These are phyloP conservation scores for Acronicta leporina DNA, from an alignment of 2,888 invertebrate genomes.

Conservation along the genomic window DNA sequence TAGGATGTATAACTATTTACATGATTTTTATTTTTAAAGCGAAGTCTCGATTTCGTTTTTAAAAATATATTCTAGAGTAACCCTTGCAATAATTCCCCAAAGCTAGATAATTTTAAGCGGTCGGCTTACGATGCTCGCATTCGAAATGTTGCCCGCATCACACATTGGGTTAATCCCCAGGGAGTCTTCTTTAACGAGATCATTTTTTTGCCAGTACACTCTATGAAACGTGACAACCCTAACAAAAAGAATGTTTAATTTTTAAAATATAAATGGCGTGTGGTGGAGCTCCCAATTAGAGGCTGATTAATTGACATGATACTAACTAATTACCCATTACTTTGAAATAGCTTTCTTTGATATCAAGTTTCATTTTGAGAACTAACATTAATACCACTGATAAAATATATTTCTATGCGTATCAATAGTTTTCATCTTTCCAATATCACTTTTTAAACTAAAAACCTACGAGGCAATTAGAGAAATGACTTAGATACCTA, in stretches of 20 bases:
- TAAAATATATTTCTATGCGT: no score
- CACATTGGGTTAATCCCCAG: conserved; percentile 54
- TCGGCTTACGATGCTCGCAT: conserved; percentile 49
- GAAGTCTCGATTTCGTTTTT: conserved; percentile 17
- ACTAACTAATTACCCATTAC: background rate
- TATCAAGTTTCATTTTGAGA: background rate
- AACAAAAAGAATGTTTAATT: conserved; percentile 31
- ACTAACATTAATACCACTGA: no score
- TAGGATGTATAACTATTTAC: conserved; percentile 34
- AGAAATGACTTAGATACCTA: conserved; percentile 5
- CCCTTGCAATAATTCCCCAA: conserved; percentile 41
- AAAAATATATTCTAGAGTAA: conserved; percentile 37
- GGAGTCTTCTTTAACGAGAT: conserved; percentile 47
- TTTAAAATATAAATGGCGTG: conserved; percentile 27
- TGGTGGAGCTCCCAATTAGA: conserved; percentile 14
- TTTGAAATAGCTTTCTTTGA: background rate
- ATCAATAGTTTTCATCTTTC: no score
- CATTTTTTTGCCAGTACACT: conserved; percentile 48
- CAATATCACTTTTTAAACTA: background rate
- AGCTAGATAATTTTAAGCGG: conserved; percentile 59
- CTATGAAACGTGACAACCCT: conserved; percentile 45
- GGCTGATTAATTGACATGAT: conserved; percentile 15
- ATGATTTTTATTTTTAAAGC: conserved; percentile 30
- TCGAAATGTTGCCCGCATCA: conserved; percentile 53
- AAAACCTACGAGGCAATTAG: background rate